phyloP scores from a whole-genome alignment of 2,113 vertebrate genomes.

The Mixornis gularis region DNA sequence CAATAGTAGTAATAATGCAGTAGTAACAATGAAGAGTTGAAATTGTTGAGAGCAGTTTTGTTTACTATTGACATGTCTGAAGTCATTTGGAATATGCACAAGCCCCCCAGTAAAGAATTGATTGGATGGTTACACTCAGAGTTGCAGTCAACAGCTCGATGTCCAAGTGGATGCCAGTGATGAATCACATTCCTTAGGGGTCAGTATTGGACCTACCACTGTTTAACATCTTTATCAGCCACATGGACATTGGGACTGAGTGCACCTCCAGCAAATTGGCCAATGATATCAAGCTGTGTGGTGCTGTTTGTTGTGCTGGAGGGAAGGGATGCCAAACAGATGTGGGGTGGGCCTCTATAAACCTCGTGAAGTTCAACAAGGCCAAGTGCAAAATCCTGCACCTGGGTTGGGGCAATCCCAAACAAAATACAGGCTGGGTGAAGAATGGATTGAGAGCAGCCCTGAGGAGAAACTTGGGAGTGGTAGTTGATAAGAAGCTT shows the following conservation, averaged over 20 bases:
- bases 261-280: neutral
- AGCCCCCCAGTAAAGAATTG: neutral
- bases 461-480: neutral
- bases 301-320: neutral
- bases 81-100: neutral
- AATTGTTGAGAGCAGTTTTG: neutral
- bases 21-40: neutral
- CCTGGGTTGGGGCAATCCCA: neutral
- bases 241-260: neutral
- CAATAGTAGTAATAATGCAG: neutral
- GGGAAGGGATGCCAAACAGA: neutral
- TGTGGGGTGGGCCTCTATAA: neutral
- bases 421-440: neutral
- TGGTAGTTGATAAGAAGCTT: neutral
- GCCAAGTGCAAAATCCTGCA: neutral
- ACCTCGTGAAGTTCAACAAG: accelerated
- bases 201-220: neutral
- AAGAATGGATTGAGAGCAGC: neutral
- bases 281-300: accelerated
- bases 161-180: neutral
- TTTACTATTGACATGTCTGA: neutral
- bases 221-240: neutral
- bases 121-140: neutral
- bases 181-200: no score
- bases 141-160: neutral